phyloP scores from a whole-genome alignment of 37 sponge, comb jelly and placozoan genomes.

The Spongilla lacustris region DNA sequence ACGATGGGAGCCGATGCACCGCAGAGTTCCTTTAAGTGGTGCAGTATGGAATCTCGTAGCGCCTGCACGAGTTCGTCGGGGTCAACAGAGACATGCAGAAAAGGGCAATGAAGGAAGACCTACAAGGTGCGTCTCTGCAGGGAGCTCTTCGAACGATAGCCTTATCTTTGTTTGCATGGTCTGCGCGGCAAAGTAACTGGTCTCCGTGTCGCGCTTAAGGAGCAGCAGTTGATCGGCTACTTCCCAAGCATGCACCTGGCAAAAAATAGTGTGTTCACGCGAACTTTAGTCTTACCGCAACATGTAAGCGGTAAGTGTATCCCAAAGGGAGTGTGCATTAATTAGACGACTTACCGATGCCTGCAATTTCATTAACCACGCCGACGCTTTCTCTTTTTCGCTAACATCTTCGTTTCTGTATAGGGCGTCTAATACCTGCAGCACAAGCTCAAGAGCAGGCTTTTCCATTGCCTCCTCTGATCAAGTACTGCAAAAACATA shows the following conservation, averaged over 20 bases:
- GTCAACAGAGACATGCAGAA: neutral
- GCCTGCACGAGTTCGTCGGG: conserved; percentile 30
- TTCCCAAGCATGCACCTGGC: conserved; percentile 87
- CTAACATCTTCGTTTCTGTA: conserved; percentile 33
- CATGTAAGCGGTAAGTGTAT: neutral
- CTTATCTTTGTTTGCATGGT: conserved; percentile 87
- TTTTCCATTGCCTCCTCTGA: conserved; percentile 54
- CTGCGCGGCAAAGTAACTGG: conserved; percentile 89
- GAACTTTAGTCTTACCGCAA: neutral
- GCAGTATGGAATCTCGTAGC: conserved; percentile 76
- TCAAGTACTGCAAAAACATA: neutral
- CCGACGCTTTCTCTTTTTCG: conserved; percentile 57
- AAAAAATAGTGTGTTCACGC: neutral
- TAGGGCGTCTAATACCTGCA: conserved; percentile 55
- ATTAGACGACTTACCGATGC: conserved; percentile 56
- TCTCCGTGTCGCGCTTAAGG: conserved; percentile 56
- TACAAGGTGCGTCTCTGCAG: conserved; percentile 63
- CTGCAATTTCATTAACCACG: conserved; percentile 70
- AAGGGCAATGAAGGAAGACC: conserved; percentile 5
- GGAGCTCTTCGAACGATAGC: conserved; percentile 72
- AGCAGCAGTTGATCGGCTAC: conserved; percentile 79
- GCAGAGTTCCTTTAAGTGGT: conserved; percentile 56
- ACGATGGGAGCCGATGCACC: conserved; percentile 36
- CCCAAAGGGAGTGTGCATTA: conserved; percentile 19
- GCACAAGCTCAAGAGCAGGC: conserved; percentile 65